Percentiles rank a stretch among this genome's conserved stretches.
Evolutionary conservation across 2,888 invertebrate species (phyloP).

Genomic region (Agonopterix subpropinquella): DNA sequence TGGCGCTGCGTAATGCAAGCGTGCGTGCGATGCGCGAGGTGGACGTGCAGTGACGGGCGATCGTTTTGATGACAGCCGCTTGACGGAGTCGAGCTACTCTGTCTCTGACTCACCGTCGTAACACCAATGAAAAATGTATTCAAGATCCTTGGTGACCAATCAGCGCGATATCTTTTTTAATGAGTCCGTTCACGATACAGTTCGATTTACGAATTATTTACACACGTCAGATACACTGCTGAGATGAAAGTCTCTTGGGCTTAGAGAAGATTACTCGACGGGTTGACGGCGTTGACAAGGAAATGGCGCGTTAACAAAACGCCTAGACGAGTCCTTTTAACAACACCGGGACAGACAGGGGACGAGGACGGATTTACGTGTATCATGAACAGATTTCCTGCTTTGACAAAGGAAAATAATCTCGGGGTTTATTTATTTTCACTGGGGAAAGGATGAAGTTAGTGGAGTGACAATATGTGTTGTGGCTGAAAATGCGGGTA

Average conservation of each 20-base stretch:
- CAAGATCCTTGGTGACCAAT: constrained; percentile 22
- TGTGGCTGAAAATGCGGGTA: constrained; percentile 25
- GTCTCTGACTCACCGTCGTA: constrained; percentile 58
- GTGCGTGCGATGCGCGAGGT: constrained; percentile 74
- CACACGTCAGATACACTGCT: constrained; percentile 20
- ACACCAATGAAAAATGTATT: constrained; percentile 50
- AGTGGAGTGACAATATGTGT: constrained; percentile 30
- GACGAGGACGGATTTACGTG: constrained; percentile 67
- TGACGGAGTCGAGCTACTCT: constrained; percentile 56
- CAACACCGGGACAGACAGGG: constrained; percentile 63
- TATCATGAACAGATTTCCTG: constrained; percentile 70
- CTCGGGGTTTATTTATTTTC: constrained; percentile 50
- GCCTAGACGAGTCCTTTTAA: constrained; percentile 64
- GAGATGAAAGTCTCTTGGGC: constrained; percentile 39
- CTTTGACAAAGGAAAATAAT: constrained; percentile 62
- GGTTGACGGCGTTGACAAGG: constrained; percentile 62
- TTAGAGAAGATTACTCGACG: constrained; percentile 54
- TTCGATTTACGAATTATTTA: constrained; percentile 27
- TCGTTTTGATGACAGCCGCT: constrained; percentile 67
- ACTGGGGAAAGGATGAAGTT: constrained; percentile 31
- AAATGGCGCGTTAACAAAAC: constrained; percentile 67
- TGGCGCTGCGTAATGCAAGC: constrained; percentile 75
- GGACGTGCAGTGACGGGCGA: constrained; percentile 72
- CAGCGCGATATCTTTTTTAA: constrained; percentile 34
- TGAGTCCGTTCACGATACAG: constrained; percentile 34